Evolutionary conservation across 2,797 vertebrate species (phyloP).

Genomic region (Nasua narica): DNA sequence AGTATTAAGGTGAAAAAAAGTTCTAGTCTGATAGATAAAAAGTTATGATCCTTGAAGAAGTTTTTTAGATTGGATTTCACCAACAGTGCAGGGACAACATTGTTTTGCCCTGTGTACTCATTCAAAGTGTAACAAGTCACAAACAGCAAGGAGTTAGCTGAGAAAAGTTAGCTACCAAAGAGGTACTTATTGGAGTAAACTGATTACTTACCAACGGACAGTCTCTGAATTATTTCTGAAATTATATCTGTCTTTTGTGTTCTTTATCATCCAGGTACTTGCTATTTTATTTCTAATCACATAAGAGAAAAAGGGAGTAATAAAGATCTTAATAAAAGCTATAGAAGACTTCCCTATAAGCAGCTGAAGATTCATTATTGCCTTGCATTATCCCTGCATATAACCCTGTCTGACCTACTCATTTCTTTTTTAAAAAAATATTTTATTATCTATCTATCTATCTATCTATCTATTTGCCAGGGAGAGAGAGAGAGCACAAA

Average conservation of each 20-base stretch:
- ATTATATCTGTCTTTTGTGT: conserved; percentile 9
- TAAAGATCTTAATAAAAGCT: background rate
- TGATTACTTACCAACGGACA: background rate
- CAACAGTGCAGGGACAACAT: background rate
- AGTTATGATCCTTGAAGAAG: background rate
- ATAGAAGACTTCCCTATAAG: background rate
- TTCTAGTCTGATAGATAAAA: background rate
- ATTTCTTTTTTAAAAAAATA: background rate
- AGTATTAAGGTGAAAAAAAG: background rate
- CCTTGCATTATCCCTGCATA: background rate
- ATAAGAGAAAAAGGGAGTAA: background rate
- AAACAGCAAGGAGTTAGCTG: background rate
- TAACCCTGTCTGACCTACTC: background rate
- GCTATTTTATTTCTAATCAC: background rate
- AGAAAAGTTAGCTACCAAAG: background rate
- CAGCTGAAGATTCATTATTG: background rate
- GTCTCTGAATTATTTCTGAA: background rate
- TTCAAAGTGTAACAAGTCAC: background rate
- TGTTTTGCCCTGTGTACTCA: background rate
- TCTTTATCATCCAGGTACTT: background rate
- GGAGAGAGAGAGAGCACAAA: too few relatives aligned
- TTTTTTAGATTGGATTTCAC: background rate
- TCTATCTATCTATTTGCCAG: too few relatives aligned
- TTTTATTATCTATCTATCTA: too few relatives aligned
- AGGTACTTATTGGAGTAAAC: conserved; percentile 6